A percentile compares a stretch with the other conserved stretches of the same genome.
Evolutionary conservation across 2,888 invertebrate species (phyloP).

Genomic region (Ptychoptera contaminata): DNA sequence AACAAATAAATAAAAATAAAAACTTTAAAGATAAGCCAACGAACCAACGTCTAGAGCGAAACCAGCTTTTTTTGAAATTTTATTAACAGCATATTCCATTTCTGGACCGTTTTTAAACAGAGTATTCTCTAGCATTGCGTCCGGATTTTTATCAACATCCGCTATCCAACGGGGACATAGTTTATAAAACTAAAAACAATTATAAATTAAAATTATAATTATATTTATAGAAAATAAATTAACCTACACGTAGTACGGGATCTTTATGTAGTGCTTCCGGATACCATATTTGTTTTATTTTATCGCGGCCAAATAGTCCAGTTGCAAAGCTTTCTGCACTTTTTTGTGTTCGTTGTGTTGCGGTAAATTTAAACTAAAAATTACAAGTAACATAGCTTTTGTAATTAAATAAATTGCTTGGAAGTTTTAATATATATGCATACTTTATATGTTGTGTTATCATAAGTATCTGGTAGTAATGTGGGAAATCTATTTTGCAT

Average conservation of each 20-base stretch:
- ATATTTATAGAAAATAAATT: constrained; percentile 3
- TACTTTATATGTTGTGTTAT: constrained; percentile 42
- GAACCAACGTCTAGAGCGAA: constrained; percentile 24
- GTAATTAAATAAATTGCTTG: background rate
- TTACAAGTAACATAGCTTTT: constrained; percentile 7
- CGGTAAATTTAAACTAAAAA: constrained; percentile 57
- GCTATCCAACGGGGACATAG: constrained; percentile 52
- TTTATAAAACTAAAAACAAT: constrained; percentile 52
- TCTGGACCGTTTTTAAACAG: constrained; percentile 37
- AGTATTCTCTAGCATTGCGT: constrained; percentile 38
- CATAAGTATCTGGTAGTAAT: constrained; percentile 43
- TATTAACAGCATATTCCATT: constrained; percentile 39
- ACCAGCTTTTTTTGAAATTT: constrained; percentile 44
- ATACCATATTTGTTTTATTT: constrained; percentile 43
- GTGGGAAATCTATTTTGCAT: constrained; percentile 55
- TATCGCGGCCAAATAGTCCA: constrained; percentile 55
- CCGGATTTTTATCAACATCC: constrained; percentile 51
- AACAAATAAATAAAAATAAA: constrained; percentile 3
- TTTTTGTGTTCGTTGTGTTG: constrained; percentile 55
- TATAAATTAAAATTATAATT: background rate
- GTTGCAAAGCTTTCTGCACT: constrained; percentile 61
- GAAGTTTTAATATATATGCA: constrained; percentile 1
- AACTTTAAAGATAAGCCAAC: background rate
- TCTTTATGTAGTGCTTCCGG: constrained; percentile 46
- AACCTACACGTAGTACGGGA: constrained; percentile 48